These are phyloP conservation scores for Planiliza haematocheilus DNA, from an alignment of 2,113 vertebrate species.

Conservation along the genomic window DNA sequence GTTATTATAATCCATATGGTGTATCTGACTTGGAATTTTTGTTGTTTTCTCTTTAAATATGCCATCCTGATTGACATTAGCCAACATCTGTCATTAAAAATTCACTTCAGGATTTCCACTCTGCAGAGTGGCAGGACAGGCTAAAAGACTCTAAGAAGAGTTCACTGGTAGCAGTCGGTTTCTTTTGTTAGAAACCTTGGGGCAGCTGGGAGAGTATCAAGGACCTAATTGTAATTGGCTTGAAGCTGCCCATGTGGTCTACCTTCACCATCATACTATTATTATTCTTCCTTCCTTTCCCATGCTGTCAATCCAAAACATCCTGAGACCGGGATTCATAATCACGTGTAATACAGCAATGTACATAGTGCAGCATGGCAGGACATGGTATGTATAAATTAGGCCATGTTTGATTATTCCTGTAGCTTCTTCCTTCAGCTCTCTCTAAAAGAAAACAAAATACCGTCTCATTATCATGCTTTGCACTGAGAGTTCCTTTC, in stretches of 20 bases:
- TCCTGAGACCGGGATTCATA: conserved; percentile 67
- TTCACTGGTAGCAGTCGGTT: conserved; percentile 23
- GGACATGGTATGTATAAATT: conserved; percentile 26
- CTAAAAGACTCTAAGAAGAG: conserved; percentile 5
- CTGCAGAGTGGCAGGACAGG: background rate
- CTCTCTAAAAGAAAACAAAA: background rate
- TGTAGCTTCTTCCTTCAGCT: background rate
- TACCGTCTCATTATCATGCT: background rate
- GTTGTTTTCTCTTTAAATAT: conserved; percentile 13
- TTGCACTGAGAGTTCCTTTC: background rate
- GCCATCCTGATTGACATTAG: no score
- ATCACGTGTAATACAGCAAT: conserved; percentile 76
- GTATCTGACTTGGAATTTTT: no score
- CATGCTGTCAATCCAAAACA: conserved; percentile 50
- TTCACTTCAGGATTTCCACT: background rate
- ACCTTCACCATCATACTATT: background rate
- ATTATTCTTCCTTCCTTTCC: conserved; percentile 25
- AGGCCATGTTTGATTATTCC: conserved; percentile 14
- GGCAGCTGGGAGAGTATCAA: conserved; percentile 53
- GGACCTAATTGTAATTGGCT: background rate
- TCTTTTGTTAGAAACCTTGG: conserved; percentile 31
- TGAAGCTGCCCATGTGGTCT: conserved; percentile 9
- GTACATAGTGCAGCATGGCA: conserved; percentile 43
- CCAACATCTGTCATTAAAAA: conserved; percentile 17
- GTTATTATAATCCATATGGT: background rate